phyloP scores from a whole-genome alignment of 2,888 invertebrate species.

The Taphrorychus bicolor region DNA sequence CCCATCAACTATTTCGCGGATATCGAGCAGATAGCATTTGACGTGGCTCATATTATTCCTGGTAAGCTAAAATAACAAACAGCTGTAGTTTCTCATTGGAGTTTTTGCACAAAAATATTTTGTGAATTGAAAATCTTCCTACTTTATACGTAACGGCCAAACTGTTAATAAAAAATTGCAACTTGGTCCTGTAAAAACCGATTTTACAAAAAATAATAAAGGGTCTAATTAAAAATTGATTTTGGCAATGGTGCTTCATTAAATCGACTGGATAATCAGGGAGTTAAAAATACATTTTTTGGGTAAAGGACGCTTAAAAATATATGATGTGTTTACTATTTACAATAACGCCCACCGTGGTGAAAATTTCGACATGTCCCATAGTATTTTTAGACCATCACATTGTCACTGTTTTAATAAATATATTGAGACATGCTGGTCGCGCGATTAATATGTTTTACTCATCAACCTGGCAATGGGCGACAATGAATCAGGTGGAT shows the following conservation, averaged over 20 bases:
- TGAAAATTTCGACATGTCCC: constrained; percentile 6
- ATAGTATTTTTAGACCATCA: neutral
- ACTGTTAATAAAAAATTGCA: too few species aligned
- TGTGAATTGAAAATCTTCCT: too few species aligned
- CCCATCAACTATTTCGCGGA: constrained; percentile 93
- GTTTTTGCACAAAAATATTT: too few species aligned
- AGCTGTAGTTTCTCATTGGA: too few species aligned
- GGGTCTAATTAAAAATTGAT: neutral
- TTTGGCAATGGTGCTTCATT: constrained; percentile 8
- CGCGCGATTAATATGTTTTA: neutral
- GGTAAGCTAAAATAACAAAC: constrained; percentile 44
- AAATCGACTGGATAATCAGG: constrained; percentile 19
- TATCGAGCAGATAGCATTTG: constrained; percentile 91
- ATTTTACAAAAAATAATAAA: too few species aligned
- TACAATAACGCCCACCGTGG: constrained; percentile 13
- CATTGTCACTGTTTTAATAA: constrained; percentile 11
- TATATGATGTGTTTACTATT: constrained; percentile 30
- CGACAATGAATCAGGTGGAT: neutral
- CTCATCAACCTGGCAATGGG: neutral
- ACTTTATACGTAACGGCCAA: too few species aligned
- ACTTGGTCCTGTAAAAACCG: too few species aligned
- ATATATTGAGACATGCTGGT: neutral
- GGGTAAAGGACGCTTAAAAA: constrained; percentile 33
- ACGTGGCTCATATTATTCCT: constrained; percentile 87
- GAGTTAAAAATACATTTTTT: constrained; percentile 29